Evolutionary conservation across 2,113 vertebrate species (phyloP), one percentile per base, ranked within the genome.

Genomic region (Brienomyrus longianalis): DNA sequence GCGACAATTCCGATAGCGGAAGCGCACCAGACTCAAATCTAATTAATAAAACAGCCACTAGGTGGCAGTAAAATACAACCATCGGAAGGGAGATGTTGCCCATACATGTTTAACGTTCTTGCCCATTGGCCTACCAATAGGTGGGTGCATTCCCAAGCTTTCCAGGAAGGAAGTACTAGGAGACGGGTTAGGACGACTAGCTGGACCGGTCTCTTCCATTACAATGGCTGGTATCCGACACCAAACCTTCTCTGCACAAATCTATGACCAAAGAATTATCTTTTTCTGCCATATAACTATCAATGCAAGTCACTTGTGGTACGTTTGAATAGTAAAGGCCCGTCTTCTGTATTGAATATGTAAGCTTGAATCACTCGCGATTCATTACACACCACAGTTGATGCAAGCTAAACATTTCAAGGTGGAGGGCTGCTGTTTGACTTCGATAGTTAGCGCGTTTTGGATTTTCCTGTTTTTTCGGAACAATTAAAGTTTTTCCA

Each of bases 71-170:
- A 48, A 51, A 43, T 39, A 83, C 51, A 87, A 27, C 11, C 11
- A 27, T 31, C 4, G n/a, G 48, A 51, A 48, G 5, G 39, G 43
- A 11, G 45, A 27, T 48, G 43, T 13, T 48, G 45, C 4, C 47
- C n/a, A 7, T 51, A 31, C 47, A 85, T 43, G 45, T 19, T 86
- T 84, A 6, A 23, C 50, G 83, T 50, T 86, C 21, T 80, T 80
- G 74, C 35, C 74, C 35, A 80, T 43, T 80, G 74, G 74, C 31
- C 74, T 70, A 43, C 98, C 98, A 99, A 92, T 98, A 99, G 92
- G 96, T 99, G 83, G 99, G 95, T 56, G 98, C 97, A 98, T 90
- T 97, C 98, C 87, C 97, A 97, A 89, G 98, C 97, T 45, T 96
- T 99, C 3, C 98, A 99, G 95, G 97, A 80, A 80, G 74, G 74